Percentiles rank a stretch among this genome's conserved stretches.
Evolutionary conservation across 2,113 vertebrate genomes (phyloP).

Genomic region (Chascanopsetta lugubris): DNA sequence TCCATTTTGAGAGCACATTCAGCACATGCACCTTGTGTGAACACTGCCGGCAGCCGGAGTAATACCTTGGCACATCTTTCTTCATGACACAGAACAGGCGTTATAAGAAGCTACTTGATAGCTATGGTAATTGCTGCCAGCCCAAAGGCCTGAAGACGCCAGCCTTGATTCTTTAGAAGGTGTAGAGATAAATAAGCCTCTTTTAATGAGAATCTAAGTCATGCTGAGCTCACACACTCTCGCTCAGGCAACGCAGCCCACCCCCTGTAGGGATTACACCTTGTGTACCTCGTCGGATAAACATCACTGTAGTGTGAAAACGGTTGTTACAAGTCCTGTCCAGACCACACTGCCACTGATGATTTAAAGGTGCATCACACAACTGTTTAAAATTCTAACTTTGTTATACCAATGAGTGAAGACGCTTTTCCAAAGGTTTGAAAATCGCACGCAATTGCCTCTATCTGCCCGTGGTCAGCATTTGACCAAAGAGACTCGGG

Average conservation of each 20-base stretch:
- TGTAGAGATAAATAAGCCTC: conserved; percentile 73
- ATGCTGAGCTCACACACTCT: conserved; percentile 59
- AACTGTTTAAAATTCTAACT: no score
- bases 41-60: conserved; percentile 50
- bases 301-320: conserved; percentile 15
- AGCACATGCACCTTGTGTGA: conserved; percentile 46
- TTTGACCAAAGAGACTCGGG: no score
- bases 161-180: conserved; percentile 70
- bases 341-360: neutral
- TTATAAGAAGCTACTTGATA: conserved; percentile 70
- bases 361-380: neutral
- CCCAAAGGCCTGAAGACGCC: conserved; percentile 58
- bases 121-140: conserved; percentile 74
- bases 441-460: no score
- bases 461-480: no score
- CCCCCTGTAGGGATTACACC: conserved; percentile 67
- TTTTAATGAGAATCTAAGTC: conserved; percentile 76
- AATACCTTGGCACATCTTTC: conserved; percentile 57
- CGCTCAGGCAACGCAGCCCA: conserved; percentile 54
- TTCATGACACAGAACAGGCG: conserved; percentile 53
- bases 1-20: conserved; percentile 49
- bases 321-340: conserved; percentile 7
- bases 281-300: conserved; percentile 52
- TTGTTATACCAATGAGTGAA: no score
- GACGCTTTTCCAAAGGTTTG: no score